Evolutionary conservation across 2,797 vertebrate genomes (phyloP).

Genomic region (Cynodonichthys magdalenae): DNA sequence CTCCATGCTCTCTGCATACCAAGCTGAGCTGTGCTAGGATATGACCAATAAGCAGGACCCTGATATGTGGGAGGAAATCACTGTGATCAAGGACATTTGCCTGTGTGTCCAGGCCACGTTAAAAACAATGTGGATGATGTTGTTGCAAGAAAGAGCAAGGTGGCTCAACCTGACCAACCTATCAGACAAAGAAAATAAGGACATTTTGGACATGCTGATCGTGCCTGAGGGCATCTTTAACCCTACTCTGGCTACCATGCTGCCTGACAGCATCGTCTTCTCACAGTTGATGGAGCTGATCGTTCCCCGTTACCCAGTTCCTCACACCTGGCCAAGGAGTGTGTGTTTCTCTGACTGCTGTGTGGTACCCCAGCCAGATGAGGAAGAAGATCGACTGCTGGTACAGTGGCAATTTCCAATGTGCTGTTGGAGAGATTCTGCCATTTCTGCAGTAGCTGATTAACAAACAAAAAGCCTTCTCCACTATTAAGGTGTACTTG

Average conservation of each 20-base stretch:
- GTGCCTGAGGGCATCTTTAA: too few relatives aligned
- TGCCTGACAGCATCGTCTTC: too few relatives aligned
- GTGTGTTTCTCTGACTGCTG: too few relatives aligned
- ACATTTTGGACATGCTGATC: constrained; percentile 1
- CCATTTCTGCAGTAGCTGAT: not conserved
- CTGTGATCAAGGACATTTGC: not conserved
- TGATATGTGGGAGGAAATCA: not conserved
- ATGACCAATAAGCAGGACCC: not conserved
- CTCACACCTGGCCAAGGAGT: too few relatives aligned
- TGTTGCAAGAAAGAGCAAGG: not conserved
- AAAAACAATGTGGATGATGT: not conserved
- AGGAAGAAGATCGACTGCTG: too few relatives aligned
- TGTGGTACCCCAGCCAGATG: too few relatives aligned
- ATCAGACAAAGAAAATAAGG: not conserved
- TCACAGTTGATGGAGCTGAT: too few relatives aligned
- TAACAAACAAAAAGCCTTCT: not conserved
- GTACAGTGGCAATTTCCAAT: too few relatives aligned
- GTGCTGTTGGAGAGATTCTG: not conserved
- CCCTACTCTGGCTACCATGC: too few relatives aligned
- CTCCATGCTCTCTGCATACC: not conserved
- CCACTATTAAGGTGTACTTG: not conserved
- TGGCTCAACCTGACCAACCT: not conserved
- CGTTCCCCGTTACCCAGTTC: too few relatives aligned
- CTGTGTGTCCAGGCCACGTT: not conserved
- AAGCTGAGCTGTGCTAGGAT: not conserved